These are phyloP conservation scores for Ips typographus DNA, from an alignment of 1,140 invertebrate genomes.

Conservation along the genomic window DNA sequence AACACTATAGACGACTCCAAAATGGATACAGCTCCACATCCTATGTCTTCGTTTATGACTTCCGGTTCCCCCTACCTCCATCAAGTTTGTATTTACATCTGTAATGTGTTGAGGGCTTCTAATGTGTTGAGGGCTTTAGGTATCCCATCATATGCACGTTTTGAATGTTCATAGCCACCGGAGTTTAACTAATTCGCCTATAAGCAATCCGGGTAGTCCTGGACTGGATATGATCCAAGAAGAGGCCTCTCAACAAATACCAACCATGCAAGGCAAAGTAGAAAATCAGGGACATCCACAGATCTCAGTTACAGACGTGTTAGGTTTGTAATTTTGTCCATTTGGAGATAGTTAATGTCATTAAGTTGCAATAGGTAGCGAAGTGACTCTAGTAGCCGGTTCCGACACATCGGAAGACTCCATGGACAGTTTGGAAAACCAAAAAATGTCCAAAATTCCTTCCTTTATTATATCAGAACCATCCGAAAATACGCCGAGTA, in stretches of 20 bases:
- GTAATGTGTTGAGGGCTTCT: no score
- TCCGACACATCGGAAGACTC: constrained; percentile 64
- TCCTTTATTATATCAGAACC: constrained; percentile 58
- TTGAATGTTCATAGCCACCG: constrained; percentile 56
- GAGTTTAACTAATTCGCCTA: constrained; percentile 62
- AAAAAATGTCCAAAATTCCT: constrained; percentile 48
- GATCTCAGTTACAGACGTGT: constrained; percentile 87
- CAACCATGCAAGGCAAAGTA: constrained; percentile 39
- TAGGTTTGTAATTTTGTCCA: constrained; percentile 55
- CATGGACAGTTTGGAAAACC: constrained; percentile 61
- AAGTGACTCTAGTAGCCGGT: constrained; percentile 73
- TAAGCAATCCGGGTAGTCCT: constrained; percentile 63
- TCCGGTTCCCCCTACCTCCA: constrained; percentile 25
- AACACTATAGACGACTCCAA: constrained; percentile 40
- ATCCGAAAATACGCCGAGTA: constrained; percentile 74
- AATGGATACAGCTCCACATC: constrained; percentile 40
- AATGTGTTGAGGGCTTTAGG: no score
- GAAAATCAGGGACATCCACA: constrained; percentile 65
- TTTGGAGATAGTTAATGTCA: not conserved
- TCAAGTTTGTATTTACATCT: no score
- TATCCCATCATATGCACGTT: constrained; percentile 46
- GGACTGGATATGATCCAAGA: constrained; percentile 87
- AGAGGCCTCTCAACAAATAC: constrained; percentile 57
- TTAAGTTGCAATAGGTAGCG: constrained; percentile 56
- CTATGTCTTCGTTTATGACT: constrained; percentile 17